These are phyloP conservation scores for Diadumene lineata DNA, from an alignment of 92 coral and sea anemone genomes.

Conservation along the genomic window DNA sequence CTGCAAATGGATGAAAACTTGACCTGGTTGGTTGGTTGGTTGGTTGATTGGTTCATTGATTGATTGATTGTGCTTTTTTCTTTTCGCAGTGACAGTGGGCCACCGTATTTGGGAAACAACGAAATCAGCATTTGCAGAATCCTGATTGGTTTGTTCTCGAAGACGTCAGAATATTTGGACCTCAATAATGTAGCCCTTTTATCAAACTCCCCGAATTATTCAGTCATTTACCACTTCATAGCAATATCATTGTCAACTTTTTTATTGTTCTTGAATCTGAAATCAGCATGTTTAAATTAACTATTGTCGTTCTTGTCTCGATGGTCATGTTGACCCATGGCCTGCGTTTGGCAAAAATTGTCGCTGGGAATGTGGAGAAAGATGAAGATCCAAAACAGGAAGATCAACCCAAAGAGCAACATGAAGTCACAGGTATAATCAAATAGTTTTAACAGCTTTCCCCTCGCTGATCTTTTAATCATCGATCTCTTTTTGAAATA, in stretches of 20 bases:
- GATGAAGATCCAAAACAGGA: constrained; percentile 22
- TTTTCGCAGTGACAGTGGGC: too few relatives aligned
- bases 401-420: constrained; percentile 3
- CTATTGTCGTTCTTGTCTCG: constrained; percentile 19
- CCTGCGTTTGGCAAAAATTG: constrained; percentile 24
- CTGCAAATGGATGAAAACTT: too few relatives aligned
- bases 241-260: background rate
- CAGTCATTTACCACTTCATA: background rate
- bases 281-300: constrained; percentile 42
- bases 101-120: background rate
- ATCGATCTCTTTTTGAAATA: too few relatives aligned
- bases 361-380: background rate
- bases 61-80: too few relatives aligned
- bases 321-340: constrained; percentile 47
- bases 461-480: too few relatives aligned
- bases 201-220: background rate
- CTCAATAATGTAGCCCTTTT: background rate
- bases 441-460: too few relatives aligned
- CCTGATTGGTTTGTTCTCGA: background rate
- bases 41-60: too few relatives aligned
- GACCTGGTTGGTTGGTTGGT: too few relatives aligned
- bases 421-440: constrained; percentile 1
- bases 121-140: background rate
- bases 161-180: background rate
- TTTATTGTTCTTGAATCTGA: background rate